Conservation (phyloP, 2,113 vertebrate species). For the Istiophorus platypterus region DNA sequence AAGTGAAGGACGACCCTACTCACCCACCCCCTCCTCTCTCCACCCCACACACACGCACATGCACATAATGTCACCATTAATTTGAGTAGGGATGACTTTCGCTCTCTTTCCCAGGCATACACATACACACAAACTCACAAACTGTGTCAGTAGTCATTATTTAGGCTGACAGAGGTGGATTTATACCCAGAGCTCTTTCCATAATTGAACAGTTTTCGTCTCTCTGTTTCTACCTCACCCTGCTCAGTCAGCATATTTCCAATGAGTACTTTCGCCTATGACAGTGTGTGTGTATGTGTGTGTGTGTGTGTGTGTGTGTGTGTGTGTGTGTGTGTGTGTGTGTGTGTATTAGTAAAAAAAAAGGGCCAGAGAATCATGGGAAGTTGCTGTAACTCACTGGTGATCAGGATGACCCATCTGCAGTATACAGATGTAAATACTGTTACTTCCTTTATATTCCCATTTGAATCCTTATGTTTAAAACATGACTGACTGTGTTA, state of each 20-base stretch:
- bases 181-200: conserved; percentile 80
- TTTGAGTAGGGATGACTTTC: conserved; percentile 31
- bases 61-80: conserved; percentile 55
- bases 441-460: not conserved
- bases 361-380: not conserved
- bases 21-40: no score
- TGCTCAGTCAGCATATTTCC: conserved; percentile 78
- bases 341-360: not conserved
- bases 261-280: conserved; percentile 47
- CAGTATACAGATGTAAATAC: conserved; percentile 24
- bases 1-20: conserved; percentile 42
- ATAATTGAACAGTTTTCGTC: conserved; percentile 83
- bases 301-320: conserved; percentile 2
- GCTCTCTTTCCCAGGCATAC: not conserved
- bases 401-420: conserved; percentile 31
- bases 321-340: not conserved
- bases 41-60: conserved; percentile 25
- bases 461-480: conserved; percentile 15
- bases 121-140: conserved; percentile 27
- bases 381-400: conserved; percentile 10
- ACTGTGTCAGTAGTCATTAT: conserved; percentile 73
- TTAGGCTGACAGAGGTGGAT: conserved; percentile 79
- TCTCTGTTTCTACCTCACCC: conserved; percentile 66
- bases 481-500: not conserved
- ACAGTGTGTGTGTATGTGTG: conserved; percentile 36